Conservation (phyloP, 2,113 vertebrate species). For the Capreolus pygargus region DNA sequence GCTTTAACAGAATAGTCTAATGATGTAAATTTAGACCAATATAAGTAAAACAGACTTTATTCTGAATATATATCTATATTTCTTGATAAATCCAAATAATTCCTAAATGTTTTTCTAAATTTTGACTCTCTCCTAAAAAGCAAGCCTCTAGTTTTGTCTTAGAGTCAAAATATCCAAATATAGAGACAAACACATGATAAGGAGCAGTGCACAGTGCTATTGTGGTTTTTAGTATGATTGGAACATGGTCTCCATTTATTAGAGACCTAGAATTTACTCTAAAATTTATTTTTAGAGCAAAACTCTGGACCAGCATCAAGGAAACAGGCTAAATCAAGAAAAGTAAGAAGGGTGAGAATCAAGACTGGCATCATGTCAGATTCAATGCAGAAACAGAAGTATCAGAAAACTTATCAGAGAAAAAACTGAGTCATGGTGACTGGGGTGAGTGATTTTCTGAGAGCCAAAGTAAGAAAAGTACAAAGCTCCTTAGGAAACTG, state of each 20-base stretch:
- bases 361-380: background rate
- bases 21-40: background rate
- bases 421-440: background rate
- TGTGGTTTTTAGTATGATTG: background rate
- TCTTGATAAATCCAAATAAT: background rate
- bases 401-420: background rate
- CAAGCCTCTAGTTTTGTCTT: background rate
- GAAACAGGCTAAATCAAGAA: background rate
- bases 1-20: background rate
- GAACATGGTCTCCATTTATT: background rate
- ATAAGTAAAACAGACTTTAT: background rate
- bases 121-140: background rate
- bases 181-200: background rate
- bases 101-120: background rate
- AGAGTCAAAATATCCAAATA: background rate
- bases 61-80: background rate
- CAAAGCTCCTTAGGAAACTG: background rate
- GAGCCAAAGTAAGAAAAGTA: background rate
- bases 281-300: background rate
- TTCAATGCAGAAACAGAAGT: background rate
- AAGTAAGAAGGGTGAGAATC: background rate
- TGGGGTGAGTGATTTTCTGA: background rate
- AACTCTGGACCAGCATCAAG: background rate
- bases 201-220: background rate
- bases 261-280: background rate